These are phyloP conservation scores for Microplitis manilae DNA, from an alignment of 2,888 invertebrate genomes.

Conservation along the genomic window DNA sequence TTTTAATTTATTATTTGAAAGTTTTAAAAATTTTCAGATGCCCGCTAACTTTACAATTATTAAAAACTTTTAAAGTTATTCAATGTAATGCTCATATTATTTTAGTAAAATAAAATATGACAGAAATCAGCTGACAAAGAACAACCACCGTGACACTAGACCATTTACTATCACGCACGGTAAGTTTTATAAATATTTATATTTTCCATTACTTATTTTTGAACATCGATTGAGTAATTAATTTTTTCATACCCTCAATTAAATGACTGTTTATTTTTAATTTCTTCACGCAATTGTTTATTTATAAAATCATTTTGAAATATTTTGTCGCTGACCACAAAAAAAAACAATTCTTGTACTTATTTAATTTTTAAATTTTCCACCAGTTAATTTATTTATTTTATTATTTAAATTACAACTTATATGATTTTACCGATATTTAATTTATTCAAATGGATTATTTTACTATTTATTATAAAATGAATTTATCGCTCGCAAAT, in stretches of 20 bases:
- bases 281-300: background rate
- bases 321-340: background rate
- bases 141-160: slow-evolving; percentile 29
- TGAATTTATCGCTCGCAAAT: background rate
- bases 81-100: slow-evolving; percentile 1
- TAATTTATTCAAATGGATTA: background rate
- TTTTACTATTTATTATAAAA: background rate
- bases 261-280: background rate
- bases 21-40: too few species aligned
- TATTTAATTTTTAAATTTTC: background rate
- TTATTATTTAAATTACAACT: background rate
- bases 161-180: background rate
- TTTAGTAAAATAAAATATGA: slow-evolving; percentile 37
- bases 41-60: too few species aligned
- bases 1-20: too few species aligned
- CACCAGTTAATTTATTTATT: too few species aligned
- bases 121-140: slow-evolving; percentile 52
- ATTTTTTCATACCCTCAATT: slow-evolving; percentile 3
- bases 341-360: background rate
- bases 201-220: background rate
- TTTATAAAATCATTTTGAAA: background rate
- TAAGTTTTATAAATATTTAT: background rate
- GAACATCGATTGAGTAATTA: background rate
- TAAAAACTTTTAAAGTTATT: background rate
- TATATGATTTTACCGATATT: background rate